These are phyloP conservation scores for Rotaria macrura DNA, from an alignment of 2,888 invertebrate genomes.

Conservation along the genomic window DNA sequence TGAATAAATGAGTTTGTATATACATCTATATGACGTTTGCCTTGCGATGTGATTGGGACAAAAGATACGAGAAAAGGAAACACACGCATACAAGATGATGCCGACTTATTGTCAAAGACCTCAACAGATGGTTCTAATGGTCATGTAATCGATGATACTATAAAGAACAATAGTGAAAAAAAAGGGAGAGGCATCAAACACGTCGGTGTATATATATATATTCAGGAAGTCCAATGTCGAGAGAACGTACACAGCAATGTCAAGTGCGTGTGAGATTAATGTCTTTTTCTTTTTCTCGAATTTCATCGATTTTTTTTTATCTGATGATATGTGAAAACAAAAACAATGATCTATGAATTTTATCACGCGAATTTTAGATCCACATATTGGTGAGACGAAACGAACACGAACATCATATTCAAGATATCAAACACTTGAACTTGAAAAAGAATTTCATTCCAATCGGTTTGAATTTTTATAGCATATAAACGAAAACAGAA, in stretches of 20 bases:
- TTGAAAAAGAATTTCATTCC: slow-evolving; percentile 34
- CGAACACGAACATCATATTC: slow-evolving; percentile 33
- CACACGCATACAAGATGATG: not conserved
- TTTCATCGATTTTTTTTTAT: not conserved
- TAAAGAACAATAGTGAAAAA: not conserved
- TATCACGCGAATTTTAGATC: slow-evolving; percentile 21
- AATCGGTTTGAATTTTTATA: not conserved
- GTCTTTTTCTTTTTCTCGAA: not conserved
- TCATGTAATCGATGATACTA: slow-evolving; percentile 3
- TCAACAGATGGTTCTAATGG: slow-evolving; percentile 8
- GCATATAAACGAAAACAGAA: too few relatives aligned
- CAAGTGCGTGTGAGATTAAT: slow-evolving; percentile 3
- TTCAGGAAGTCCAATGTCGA: not conserved
- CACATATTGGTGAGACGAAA: slow-evolving; percentile 28
- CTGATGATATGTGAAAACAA: not conserved
- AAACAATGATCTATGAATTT: not conserved
- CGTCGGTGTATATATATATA: not conserved
- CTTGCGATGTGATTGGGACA: not conserved
- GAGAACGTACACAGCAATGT: not conserved
- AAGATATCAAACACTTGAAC: slow-evolving; percentile 32
- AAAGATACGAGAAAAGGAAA: not conserved
- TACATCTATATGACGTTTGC: not conserved
- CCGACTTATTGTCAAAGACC: slow-evolving; percentile 2
- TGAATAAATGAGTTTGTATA: slow-evolving; percentile 12
- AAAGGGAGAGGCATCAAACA: not conserved